phyloP scores from a whole-genome alignment of 2,888 invertebrate genomes.

The Caenorhabditis becei region DNA sequence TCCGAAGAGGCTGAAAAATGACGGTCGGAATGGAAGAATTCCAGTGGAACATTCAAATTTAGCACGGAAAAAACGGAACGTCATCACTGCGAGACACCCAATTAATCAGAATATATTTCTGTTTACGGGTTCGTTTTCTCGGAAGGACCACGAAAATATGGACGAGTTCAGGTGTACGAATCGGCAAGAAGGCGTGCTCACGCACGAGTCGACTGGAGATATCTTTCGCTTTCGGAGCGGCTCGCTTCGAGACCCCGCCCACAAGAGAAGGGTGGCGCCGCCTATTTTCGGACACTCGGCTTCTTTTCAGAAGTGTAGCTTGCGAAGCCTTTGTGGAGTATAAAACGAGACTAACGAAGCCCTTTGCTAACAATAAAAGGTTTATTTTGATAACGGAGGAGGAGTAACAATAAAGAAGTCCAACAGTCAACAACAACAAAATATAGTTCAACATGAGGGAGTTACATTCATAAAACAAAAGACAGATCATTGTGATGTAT shows the following conservation, averaged over 20 bases:
- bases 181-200: background rate
- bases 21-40: background rate
- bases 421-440: slow-evolving; percentile 60
- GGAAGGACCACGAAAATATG: slow-evolving; percentile 12
- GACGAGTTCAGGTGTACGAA: slow-evolving; percentile 6
- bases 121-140: slow-evolving; percentile 4
- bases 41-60: background rate
- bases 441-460: slow-evolving; percentile 55
- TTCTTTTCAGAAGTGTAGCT: slow-evolving; percentile 20
- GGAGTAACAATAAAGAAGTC: slow-evolving; percentile 24
- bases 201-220: background rate
- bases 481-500: slow-evolving; percentile 26
- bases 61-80: background rate
- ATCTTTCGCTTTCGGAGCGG: background rate
- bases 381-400: slow-evolving; percentile 16
- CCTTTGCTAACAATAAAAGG: background rate
- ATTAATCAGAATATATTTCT: slow-evolving; percentile 18
- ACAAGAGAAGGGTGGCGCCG: slow-evolving; percentile 2
- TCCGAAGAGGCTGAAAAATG: slow-evolving; percentile 24
- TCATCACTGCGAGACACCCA: background rate
- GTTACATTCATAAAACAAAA: slow-evolving; percentile 54
- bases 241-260: slow-evolving; percentile 25
- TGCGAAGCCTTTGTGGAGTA: background rate
- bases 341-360: background rate
- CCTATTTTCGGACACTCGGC: slow-evolving; percentile 12